These are phyloP conservation scores for Trematomus bernacchii DNA, from an alignment of 2,797 vertebrate species.

Conservation along the genomic window DNA sequence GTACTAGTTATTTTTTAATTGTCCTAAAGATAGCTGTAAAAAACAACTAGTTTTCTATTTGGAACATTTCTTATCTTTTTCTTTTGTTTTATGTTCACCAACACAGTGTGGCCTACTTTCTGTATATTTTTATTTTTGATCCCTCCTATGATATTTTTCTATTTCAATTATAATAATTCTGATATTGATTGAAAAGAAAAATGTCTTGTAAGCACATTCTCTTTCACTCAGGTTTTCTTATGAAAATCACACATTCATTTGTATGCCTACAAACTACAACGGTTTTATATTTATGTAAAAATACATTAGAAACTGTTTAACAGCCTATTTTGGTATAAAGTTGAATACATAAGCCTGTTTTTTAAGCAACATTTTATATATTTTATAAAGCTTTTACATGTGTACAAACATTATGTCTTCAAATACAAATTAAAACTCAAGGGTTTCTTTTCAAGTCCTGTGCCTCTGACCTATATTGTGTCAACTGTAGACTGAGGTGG, in stretches of 20 bases:
- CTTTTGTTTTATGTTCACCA: background rate
- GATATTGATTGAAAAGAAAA: background rate
- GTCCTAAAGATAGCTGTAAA: conserved; percentile 22
- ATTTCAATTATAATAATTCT: too few relatives aligned
- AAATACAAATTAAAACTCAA: conserved; percentile 48
- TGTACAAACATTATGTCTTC: conserved; percentile 44
- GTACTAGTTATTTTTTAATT: conserved; percentile 2
- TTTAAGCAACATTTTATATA: conserved; percentile 6
- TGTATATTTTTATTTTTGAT: conserved; percentile 15
- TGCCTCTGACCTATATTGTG: background rate
- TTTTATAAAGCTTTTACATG: conserved; percentile 27
- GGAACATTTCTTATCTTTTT: conserved; percentile 23
- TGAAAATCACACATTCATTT: background rate
- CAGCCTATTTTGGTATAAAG: background rate
- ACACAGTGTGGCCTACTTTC: too few relatives aligned
- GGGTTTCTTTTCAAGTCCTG: conserved; percentile 26
- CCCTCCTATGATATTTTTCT: background rate
- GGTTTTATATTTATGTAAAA: conserved; percentile 28
- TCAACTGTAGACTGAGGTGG: background rate
- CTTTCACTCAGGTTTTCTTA: background rate
- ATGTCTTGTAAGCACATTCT: background rate
- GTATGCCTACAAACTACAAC: too few relatives aligned
- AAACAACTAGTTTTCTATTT: background rate
- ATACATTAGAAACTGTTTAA: background rate
- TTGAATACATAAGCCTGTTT: background rate